Base-by-base conservation (phyloP, 2,888 invertebrate species). In the Hecatera dysodea region DNA sequence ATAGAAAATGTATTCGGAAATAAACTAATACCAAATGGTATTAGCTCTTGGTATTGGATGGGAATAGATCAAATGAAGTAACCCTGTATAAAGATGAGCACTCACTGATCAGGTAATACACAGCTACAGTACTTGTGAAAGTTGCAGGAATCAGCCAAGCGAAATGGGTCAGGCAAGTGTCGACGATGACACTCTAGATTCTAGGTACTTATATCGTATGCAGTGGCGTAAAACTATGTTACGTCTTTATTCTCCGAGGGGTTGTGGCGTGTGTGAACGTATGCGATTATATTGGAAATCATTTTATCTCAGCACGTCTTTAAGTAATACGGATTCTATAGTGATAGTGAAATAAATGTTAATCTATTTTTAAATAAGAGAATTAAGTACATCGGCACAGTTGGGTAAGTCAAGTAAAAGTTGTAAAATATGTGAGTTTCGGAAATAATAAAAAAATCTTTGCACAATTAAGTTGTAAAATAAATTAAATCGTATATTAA, bases 161-260 rank as follows among this genome's bases (percentile, higher is more conserved):
- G 50, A 83, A 83, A 82, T 83, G 61, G 83, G 83, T 85, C 83
- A 83, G 68, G 44, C 66, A 83, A 75, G 83, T 83, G 85, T 72
- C 78, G 68, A 61, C 77, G 73, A 64, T 60, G 75, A 63, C 60
- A 72, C 57, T 62, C 48, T 78, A 33, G 36, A 9, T 27, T 57
- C 42, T 36, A 33, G 11, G 15, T 50, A n/a, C n/a, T n/a, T n/a
- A 36, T 42, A 42, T 27, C 44, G 50, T 62, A 65, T 75, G 75
- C 68, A 24, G 24, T 62, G 29, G 33, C 19, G 36, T 55, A 48
- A 65, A 68, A 75, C 64, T 64, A 57, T 75, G 42, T 53, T 39
- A 50, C 24, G n/a, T 0, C 48, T 53, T 57, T 65, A 68, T 62
- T 80, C 48, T 29, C 64, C 2, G 27, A 19, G 67, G 36, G 42